These are phyloP conservation scores for Ciconia boyciana DNA, from an alignment of 2,113 vertebrate species.

Conservation along the genomic window DNA sequence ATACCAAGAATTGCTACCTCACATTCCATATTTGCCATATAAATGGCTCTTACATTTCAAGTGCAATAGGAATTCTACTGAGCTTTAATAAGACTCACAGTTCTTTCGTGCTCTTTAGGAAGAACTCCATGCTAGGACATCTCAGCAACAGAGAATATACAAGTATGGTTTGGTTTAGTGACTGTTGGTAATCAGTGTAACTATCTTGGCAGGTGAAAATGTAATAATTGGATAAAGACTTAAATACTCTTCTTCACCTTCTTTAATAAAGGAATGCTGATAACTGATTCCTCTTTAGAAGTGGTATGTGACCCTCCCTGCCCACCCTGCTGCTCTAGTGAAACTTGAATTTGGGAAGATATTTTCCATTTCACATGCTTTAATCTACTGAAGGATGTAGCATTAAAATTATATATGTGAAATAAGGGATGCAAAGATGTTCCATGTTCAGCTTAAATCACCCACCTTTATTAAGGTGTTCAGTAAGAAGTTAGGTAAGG, in stretches of 20 bases:
- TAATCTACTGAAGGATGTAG: background rate
- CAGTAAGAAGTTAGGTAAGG: background rate
- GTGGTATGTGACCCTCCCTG: background rate
- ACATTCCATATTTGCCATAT: rapidly evolving
- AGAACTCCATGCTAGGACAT: background rate
- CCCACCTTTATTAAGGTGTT: background rate
- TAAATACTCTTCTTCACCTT: background rate
- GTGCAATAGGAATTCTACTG: background rate
- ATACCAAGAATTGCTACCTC: background rate
- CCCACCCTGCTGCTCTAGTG: background rate
- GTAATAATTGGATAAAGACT: background rate
- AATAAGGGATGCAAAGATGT: background rate
- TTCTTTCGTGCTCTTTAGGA: background rate
- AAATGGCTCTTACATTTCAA: background rate
- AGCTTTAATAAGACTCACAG: background rate
- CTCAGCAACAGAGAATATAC: background rate
- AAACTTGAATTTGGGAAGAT: background rate
- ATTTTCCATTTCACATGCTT: background rate
- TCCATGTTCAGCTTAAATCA: background rate
- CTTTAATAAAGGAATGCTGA: background rate
- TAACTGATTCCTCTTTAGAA: background rate
- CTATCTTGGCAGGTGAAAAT: background rate
- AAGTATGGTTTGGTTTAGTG: background rate
- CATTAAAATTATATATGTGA: background rate
- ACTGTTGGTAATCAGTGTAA: background rate